Evolutionary conservation across 2,113 vertebrate genomes (phyloP).

Genomic region (Ornithorhynchus anatinus): DNA sequence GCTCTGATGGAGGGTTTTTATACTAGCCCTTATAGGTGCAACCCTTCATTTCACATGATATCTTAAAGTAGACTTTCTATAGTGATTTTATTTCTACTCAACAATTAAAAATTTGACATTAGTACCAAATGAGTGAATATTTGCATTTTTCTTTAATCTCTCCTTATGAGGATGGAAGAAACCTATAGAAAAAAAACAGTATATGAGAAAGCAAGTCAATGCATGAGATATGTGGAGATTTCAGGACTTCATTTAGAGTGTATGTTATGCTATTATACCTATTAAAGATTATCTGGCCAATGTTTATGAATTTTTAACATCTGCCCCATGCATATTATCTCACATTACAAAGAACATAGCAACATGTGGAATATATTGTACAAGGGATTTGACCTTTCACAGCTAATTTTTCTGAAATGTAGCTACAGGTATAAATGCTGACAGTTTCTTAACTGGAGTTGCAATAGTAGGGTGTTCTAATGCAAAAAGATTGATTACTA

Average conservation of each 20-base stretch:
- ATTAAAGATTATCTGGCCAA: neutral
- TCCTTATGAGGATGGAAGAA: neutral
- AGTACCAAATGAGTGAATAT: neutral
- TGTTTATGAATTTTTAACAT: constrained; percentile 30
- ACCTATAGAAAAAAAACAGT: neutral
- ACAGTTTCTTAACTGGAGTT: constrained; percentile 57
- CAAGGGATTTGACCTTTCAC: constrained; percentile 54
- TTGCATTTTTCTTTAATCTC: neutral
- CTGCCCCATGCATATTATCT: neutral
- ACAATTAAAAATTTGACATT: neutral
- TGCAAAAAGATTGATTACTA: constrained; percentile 65
- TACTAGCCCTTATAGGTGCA: too few relatives aligned
- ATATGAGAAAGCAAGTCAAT: neutral
- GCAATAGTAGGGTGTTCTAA: constrained; percentile 56
- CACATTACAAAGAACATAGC: constrained; percentile 8
- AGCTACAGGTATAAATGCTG: constrained; percentile 58
- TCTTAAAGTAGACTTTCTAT: neutral
- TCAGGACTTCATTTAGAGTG: neutral
- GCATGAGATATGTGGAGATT: neutral
- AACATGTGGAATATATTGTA: constrained; percentile 51
- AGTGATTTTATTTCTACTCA: neutral
- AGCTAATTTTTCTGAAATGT: constrained; percentile 68
- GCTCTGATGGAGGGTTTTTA: neutral
- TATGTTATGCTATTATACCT: neutral
- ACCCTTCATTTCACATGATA: too few relatives aligned